Conservation (phyloP, 2,797 vertebrate genomes). For the Prionace glauca region DNA sequence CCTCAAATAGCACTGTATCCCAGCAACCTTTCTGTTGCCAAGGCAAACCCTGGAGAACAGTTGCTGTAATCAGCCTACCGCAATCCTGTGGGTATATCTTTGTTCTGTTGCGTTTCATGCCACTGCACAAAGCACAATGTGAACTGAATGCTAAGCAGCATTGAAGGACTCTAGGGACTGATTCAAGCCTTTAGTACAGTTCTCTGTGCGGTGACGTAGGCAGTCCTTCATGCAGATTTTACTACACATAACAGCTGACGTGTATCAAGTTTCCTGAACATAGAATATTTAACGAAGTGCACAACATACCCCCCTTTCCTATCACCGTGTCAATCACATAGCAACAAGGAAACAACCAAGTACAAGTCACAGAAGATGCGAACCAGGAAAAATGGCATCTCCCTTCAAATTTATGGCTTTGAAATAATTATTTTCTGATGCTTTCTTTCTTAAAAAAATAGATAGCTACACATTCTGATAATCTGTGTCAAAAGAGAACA, state of each 20-base stretch:
- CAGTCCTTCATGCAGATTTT: conserved; percentile 14
- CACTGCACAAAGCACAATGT: conserved; percentile 37
- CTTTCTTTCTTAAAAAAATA: not conserved
- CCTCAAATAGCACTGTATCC: conserved; percentile 35
- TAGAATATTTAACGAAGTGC: not conserved
- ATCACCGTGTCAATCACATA: not conserved
- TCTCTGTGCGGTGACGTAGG: conserved; percentile 18
- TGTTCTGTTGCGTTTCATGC: conserved; percentile 31
- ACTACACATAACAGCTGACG: conserved; percentile 30
- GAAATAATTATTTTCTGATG: not conserved
- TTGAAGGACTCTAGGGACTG: not conserved
- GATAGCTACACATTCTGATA: too few species aligned
- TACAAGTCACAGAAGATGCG: not conserved
- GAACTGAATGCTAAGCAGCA: conserved; percentile 32
- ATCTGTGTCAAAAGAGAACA: not conserved
- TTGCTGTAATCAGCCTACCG: conserved; percentile 30
- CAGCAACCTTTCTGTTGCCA: conserved; percentile 37
- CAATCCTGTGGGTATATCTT: conserved; percentile 38
- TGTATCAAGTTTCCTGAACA: conserved; percentile 22
- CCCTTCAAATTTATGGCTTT: not conserved
- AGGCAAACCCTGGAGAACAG: conserved; percentile 38
- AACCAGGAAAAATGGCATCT: not conserved
- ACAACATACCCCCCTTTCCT: not conserved
- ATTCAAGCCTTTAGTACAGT: conserved; percentile 31
- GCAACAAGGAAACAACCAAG: not conserved